These are phyloP conservation scores for Calypte anna DNA, from an alignment of 2,113 vertebrate species.

Conservation along the genomic window DNA sequence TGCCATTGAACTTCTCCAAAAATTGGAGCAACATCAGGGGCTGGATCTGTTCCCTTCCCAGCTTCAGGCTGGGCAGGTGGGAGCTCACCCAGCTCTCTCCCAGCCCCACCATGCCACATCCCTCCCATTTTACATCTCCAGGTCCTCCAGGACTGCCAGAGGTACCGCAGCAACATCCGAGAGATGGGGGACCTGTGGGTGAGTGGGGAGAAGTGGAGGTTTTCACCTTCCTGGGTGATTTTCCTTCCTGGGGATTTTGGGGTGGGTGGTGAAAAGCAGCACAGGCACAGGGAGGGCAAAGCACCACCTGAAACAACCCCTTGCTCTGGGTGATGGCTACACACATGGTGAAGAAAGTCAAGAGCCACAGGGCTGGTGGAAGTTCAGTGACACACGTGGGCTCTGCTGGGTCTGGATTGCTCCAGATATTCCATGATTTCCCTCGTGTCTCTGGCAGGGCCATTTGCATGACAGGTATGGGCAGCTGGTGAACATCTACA, in stretches of 20 bases:
- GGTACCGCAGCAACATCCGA: constrained; percentile 90
- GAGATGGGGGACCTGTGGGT: constrained; percentile 93
- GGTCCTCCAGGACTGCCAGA: constrained; percentile 95
- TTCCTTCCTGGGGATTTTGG: not conserved
- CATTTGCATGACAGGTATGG: constrained; percentile 90
- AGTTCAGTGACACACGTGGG: rapidly evolving
- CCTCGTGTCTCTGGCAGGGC: constrained; percentile 66
- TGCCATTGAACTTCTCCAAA: not conserved
- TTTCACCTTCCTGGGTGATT: not conserved
- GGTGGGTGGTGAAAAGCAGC: rapidly evolving
- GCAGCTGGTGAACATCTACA: constrained; percentile 88
- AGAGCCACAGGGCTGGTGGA: rapidly evolving
- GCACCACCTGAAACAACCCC: not conserved
- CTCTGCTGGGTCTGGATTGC: rapidly evolving
- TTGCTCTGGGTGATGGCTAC: not conserved
- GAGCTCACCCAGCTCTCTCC: rapidly evolving
- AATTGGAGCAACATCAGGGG: not conserved
- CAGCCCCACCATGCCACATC: rapidly evolving
- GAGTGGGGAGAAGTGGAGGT: not conserved
- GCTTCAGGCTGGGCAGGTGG: not conserved
- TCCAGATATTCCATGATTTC: rapidly evolving
- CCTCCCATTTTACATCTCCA: not conserved
- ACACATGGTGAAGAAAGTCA: rapidly evolving
- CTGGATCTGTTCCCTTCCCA: not conserved
- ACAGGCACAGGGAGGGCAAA: not conserved